Conservation (phyloP, 2,888 invertebrate species). For the Boloria euphrosyne region DNA sequence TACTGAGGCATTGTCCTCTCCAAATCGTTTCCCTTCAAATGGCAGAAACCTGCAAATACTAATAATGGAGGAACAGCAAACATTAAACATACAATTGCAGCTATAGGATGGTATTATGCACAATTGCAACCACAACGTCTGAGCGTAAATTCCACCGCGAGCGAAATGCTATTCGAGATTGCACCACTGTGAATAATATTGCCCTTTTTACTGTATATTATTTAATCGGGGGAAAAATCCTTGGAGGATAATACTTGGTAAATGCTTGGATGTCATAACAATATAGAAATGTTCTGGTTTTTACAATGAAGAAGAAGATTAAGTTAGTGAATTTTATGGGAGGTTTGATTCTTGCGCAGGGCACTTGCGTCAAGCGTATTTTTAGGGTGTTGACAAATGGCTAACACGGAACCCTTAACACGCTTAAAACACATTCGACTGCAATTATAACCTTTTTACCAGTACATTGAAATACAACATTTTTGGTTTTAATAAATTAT, state of each 20-base stretch:
- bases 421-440: too few relatives aligned
- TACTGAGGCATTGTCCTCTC: too few relatives aligned
- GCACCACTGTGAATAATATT: conserved; percentile 19
- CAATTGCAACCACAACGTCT: conserved; percentile 18
- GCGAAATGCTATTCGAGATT: conserved; percentile 21
- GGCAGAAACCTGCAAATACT: background rate
- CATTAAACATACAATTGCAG: conserved; percentile 4
- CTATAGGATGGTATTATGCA: conserved; percentile 14
- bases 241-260: conserved; percentile 3
- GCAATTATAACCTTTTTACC: too few relatives aligned
- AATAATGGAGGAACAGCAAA: conserved; percentile 11
- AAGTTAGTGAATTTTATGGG: too few relatives aligned
- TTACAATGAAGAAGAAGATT: background rate
- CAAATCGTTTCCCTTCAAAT: background rate
- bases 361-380: too few relatives aligned
- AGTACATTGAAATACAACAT: too few relatives aligned
- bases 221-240: conserved; percentile 15
- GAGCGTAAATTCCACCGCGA: conserved; percentile 11
- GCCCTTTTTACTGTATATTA: conserved; percentile 16
- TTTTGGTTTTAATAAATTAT: too few relatives aligned
- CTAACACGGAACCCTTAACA: too few relatives aligned
- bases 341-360: too few relatives aligned
- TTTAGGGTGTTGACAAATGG: too few relatives aligned
- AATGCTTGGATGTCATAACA: background rate
- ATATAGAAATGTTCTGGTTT: background rate